These are phyloP conservation scores for Prinia subflava DNA, from an alignment of 2,113 vertebrate species.

Conservation along the genomic window DNA sequence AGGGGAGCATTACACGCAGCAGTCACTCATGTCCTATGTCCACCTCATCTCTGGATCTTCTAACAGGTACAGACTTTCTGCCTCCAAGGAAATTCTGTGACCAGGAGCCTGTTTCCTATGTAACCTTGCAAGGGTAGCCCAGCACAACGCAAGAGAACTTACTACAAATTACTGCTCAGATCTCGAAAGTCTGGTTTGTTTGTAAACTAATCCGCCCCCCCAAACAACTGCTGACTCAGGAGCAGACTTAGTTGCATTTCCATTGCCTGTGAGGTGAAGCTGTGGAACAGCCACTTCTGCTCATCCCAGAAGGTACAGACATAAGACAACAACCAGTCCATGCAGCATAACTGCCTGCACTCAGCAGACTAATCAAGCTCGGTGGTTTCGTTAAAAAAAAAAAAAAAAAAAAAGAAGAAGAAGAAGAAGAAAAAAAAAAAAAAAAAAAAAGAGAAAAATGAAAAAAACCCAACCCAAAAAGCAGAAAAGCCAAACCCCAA, in stretches of 20 bases:
- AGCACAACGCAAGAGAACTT: fast-evolving
- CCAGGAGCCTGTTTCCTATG: not conserved
- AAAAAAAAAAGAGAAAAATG: fast-evolving
- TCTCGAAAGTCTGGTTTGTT: not conserved
- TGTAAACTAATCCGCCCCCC: not conserved
- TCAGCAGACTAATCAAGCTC: not conserved
- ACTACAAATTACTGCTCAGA: not conserved
- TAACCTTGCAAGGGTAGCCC: not conserved
- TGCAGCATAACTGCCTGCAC: not conserved
- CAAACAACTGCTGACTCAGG: not conserved
- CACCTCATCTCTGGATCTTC: not conserved
- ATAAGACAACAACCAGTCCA: not conserved
- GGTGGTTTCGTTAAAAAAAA: not conserved
- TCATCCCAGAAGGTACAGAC: not conserved
- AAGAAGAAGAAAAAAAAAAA: too few species aligned
- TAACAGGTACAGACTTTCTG: not conserved
- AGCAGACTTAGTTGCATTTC: not conserved
- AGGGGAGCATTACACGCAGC: fast-evolving
- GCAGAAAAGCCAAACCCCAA: not conserved
- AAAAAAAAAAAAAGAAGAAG: fast-evolving
- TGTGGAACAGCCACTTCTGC: not conserved
- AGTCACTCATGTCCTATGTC: not conserved
- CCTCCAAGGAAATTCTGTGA: not conserved
- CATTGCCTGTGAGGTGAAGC: not conserved
- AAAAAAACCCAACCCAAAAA: not conserved